Evolutionary conservation across 2,888 invertebrate genomes (phyloP), one percentile per base, ranked within the genome.

Genomic region (Epistrophe grossulariae): DNA sequence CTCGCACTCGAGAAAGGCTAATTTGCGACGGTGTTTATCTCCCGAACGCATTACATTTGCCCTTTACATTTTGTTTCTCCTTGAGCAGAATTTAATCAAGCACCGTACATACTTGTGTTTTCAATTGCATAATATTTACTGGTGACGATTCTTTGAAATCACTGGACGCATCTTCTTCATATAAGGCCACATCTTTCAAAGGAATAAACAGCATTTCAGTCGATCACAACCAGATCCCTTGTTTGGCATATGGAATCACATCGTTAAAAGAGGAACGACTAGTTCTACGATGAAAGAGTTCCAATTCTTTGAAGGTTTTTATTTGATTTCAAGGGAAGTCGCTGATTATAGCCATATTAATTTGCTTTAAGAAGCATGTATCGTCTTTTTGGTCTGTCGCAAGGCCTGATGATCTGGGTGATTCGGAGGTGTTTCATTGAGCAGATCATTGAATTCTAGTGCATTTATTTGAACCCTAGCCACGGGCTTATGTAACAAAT

Each of bases 241-340:
- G 97, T 94, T 97, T 99, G 90, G 98, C 98, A 94, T 98, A 98
- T 73, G 98, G 97, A 89, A 99, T 96, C 66, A 98, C 97, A 92
- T 99, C 98, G 91, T 98, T 98, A n/a, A 92, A 99, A 99, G 19
- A 99, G 95, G 93, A 99, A 98, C 98, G 5, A 97, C 96, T 77
- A 97, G 94, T 93, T 99, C 98, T 28, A 99, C 98, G 88, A 98
- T 97, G 91, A 98, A 98, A 0, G 98, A 98, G 93, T 98, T 98
- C n/a, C n/a, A n/a, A n/a, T n/a, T n/a, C n/a, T n/a, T n/a, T n/a
- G n/a, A n/a, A n/a, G n/a, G n/a, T n/a, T n/a, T n/a, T n/a, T n/a
- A n/a, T n/a, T n/a, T n/a, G n/a, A n/a, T n/a, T n/a, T n/a, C n/a
- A n/a, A n/a, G n/a, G n/a, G n/a, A n/a, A n/a, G n/a, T n/a, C n/a